These are phyloP conservation scores for Brachionus koreanus DNA, from an alignment of 1,140 invertebrate genomes.

Conservation along the genomic window DNA sequence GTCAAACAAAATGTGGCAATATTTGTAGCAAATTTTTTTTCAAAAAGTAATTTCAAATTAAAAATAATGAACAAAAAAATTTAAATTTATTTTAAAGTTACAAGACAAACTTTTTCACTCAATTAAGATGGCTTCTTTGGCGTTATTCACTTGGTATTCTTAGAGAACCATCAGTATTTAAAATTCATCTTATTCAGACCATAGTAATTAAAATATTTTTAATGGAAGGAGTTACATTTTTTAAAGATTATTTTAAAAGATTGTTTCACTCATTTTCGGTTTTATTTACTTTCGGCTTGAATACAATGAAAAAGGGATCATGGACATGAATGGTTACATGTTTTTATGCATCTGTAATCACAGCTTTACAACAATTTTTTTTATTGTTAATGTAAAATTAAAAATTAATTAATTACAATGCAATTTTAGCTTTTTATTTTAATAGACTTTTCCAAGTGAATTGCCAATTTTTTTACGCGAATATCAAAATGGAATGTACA, in stretches of 20 bases:
- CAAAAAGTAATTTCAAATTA: background rate
- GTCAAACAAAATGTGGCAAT: background rate
- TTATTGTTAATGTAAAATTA: conserved; percentile 45
- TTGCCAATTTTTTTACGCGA: conserved; percentile 38
- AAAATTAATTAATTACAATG: background rate
- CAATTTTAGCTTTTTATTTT: background rate
- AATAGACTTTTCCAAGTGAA: conserved; percentile 3
- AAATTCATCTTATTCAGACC: conserved; percentile 35
- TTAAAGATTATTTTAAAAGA: background rate
- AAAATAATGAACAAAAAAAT: background rate
- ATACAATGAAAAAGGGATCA: conserved; percentile 32
- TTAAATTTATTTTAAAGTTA: background rate
- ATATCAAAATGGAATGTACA: conserved; percentile 30
- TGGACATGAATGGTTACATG: conserved; percentile 30
- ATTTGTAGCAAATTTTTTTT: background rate
- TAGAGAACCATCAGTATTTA: conserved; percentile 1
- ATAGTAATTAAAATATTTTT: conserved; percentile 43
- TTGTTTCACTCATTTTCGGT: conserved; percentile 14
- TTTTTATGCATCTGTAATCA: conserved; percentile 58
- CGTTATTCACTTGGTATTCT: background rate
- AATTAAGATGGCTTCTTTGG: conserved; percentile 34
- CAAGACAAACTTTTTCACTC: conserved; percentile 1
- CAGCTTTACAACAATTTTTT: conserved; percentile 50
- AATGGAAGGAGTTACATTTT: too few species aligned
- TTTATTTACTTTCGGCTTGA: conserved; percentile 27